Evolutionary conservation across 2,888 invertebrate genomes (phyloP), one percentile per base, ranked within the genome.

Genomic region (Philereme vetulata): DNA sequence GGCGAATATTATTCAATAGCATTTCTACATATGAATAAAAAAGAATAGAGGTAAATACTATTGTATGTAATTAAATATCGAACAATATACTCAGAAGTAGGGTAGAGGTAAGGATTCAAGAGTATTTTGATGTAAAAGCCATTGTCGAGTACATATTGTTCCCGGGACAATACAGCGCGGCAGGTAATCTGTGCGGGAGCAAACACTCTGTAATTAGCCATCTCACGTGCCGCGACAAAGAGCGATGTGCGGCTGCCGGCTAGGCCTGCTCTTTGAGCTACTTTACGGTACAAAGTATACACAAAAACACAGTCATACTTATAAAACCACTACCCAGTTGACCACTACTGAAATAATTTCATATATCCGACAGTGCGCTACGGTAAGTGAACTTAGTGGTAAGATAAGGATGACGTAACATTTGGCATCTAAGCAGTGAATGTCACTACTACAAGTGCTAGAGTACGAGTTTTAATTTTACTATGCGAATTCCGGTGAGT

Each of bases 181-280:
- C 75, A 80, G 81, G 80, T 81, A 80, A 81, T 80, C 70, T 71
- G 74, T 64, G 47, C 38, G 72, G 60, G 71, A 71, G 72, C 72
- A 77, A 76, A 80, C 77, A 77, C 75, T 77, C 73, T 73, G 82
- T 82, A 82, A 84, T 84, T 84, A 84, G 80, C 79, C 75, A 70
- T 72, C 75, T 76, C 77, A 72, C 69, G 74, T 73, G 69, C 67
- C 67, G 67, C 72, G 74, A 78, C 78, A 82, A 78, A 80, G 76
- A 74, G 71, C 68, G 51, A 55, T 54, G 50, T 51, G 45, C 60
- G 56, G 57, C 60, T 49, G 66, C 67, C 56, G 51, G 59, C 57
- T 51, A 67, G 69, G 68, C 65, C 66, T 64, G 65, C 71, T 71
- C 74, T 77, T 79, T 79, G 79, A 77, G 60, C 50, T 47, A 33